Evolutionary conservation across 2,113 vertebrate species (phyloP).

Genomic region (Deroptyus accipitrinus): DNA sequence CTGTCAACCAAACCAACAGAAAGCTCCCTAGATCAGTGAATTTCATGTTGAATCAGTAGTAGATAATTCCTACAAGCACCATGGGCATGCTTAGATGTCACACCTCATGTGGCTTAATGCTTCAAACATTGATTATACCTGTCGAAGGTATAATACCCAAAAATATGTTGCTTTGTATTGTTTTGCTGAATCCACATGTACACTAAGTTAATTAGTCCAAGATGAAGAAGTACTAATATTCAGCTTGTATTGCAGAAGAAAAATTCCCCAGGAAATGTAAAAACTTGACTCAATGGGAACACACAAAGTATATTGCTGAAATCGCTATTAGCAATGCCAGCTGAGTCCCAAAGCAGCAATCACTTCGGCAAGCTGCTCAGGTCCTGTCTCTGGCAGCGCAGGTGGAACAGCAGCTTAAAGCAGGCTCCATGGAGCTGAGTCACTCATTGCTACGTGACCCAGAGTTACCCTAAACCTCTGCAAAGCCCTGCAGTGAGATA

Average conservation of each 20-base stretch:
- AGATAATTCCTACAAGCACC: not conserved
- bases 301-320: not conserved
- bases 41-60: not conserved
- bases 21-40: not conserved
- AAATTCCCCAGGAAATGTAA: not conserved
- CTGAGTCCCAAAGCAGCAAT: not conserved
- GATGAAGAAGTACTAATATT: not conserved
- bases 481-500: not conserved
- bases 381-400: not conserved
- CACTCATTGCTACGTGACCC: not conserved
- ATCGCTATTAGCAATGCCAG: not conserved
- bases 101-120: not conserved
- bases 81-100: not conserved
- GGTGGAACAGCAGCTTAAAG: not conserved
- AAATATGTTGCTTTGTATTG: not conserved
- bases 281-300: not conserved
- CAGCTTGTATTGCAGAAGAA: not conserved
- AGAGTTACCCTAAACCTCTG: not conserved
- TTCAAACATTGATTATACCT: not conserved
- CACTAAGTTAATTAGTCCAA: not conserved
- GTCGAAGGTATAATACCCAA: not conserved
- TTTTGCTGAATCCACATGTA: not conserved
- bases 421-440: not conserved
- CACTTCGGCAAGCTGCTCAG: accelerated
- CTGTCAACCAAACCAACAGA: not conserved